phyloP scores from a whole-genome alignment of 2,797 vertebrate species.

The Pseudochirops corinnae region DNA sequence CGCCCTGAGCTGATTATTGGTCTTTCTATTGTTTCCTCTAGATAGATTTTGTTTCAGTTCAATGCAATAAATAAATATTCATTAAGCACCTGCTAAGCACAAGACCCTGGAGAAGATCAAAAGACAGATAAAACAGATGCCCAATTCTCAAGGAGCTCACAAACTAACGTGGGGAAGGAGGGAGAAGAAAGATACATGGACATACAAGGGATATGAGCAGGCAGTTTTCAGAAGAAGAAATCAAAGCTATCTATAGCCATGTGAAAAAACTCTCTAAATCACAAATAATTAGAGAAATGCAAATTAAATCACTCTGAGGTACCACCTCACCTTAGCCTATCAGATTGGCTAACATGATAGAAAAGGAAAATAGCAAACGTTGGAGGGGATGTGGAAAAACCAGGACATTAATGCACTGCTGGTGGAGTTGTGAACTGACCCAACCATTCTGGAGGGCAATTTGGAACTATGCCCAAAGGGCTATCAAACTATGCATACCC shows the following conservation, averaged over 20 bases:
- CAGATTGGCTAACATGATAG: not conserved
- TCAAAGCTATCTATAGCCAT: not conserved
- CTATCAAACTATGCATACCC: not conserved
- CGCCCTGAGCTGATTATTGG: not conserved
- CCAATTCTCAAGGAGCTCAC: not conserved
- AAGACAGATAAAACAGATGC: not conserved
- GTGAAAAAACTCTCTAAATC: not conserved
- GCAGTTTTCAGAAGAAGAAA: not conserved
- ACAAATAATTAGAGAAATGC: not conserved
- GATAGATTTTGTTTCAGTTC: not conserved
- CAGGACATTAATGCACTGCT: not conserved
- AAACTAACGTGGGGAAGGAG: not conserved
- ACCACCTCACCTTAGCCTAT: not conserved
- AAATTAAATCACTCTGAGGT: not conserved
- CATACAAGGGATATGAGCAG: not conserved
- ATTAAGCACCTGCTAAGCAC: not conserved
- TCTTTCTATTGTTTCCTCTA: not conserved
- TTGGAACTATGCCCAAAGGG: not conserved
- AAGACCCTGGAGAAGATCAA: not conserved
- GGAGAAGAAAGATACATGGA: not conserved
- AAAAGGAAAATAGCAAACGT: not conserved
- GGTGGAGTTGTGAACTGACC: not conserved
- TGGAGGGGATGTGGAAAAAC: not conserved
- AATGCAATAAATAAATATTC: not conserved
- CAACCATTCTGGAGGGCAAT: not conserved